A percentile compares a stretch with the other conserved stretches of the same genome.
These are phyloP conservation scores for Drosophila atripex DNA, from an alignment of 2,888 invertebrate genomes.

Conservation along the genomic window DNA sequence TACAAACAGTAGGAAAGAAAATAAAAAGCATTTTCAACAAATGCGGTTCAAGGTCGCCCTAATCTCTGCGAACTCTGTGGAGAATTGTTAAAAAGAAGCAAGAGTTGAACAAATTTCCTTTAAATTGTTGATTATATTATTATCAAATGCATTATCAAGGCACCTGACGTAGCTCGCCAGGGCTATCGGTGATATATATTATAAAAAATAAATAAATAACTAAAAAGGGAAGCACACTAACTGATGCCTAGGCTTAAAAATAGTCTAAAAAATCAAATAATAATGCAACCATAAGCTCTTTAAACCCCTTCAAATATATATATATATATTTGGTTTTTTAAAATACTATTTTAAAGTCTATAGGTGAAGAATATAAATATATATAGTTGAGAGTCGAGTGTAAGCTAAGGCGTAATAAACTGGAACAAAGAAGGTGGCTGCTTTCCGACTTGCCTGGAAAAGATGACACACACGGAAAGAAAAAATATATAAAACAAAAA, in stretches of 20 bases:
- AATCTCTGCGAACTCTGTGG: slow-evolving; percentile 6
- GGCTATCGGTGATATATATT: not conserved
- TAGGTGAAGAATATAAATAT: not conserved
- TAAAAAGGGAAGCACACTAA: not conserved
- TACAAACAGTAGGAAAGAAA: not conserved
- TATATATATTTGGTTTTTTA: not conserved
- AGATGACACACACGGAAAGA: not conserved
- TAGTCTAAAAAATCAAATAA: no score
- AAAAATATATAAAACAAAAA: not conserved
- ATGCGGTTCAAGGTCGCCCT: slow-evolving; percentile 63
- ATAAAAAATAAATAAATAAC: not conserved
- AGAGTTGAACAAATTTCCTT: not conserved
- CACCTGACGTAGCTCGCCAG: not conserved
- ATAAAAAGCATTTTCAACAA: slow-evolving; percentile 6
- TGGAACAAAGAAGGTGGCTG: slow-evolving; percentile 39
- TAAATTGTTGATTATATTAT: not conserved
- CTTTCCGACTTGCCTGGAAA: not conserved
- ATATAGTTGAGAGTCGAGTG: slow-evolving; percentile 7
- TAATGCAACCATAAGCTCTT: no score
- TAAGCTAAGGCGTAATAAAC: slow-evolving; percentile 34
- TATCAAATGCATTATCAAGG: not conserved
- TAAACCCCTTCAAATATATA: no score
- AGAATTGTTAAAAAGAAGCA: not conserved
- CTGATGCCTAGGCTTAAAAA: not conserved
- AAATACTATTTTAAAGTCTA: not conserved